phyloP scores from a whole-genome alignment of 2,888 invertebrate species.

The Caenorhabditis doughertyi region DNA sequence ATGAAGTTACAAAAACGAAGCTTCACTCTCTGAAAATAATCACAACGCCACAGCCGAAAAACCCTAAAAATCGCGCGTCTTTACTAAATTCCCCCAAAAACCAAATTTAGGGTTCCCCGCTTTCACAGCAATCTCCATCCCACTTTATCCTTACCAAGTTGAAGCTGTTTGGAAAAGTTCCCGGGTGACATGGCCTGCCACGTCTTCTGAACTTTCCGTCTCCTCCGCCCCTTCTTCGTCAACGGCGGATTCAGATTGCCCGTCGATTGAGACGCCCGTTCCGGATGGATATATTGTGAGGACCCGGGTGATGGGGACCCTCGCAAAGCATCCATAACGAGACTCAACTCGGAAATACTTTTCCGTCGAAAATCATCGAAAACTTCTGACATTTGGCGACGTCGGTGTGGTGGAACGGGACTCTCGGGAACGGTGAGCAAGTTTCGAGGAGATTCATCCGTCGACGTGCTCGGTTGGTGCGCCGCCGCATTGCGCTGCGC shows the following conservation, averaged over 20 bases:
- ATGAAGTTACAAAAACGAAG: no score
- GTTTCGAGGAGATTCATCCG: slow-evolving; percentile 5
- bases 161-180: slow-evolving; percentile 75
- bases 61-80: no score
- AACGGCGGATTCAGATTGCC: slow-evolving; percentile 70
- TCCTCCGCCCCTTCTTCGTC: slow-evolving; percentile 66
- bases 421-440: slow-evolving; percentile 68
- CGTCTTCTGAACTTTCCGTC: slow-evolving; percentile 71
- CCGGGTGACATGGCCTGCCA: slow-evolving; percentile 77
- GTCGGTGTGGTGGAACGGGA: slow-evolving; percentile 53
- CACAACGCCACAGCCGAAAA: no score
- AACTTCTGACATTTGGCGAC: slow-evolving; percentile 55
- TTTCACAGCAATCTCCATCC: no score
- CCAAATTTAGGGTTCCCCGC: no score
- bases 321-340: slow-evolving; percentile 79
- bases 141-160: slow-evolving; percentile 76
- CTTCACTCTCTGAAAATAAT: no score
- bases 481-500: slow-evolving; percentile 43
- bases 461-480: slow-evolving; percentile 49
- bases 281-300: slow-evolving; percentile 71
- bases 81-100: no score
- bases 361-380: slow-evolving; percentile 75
- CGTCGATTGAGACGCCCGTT: slow-evolving; percentile 67
- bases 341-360: slow-evolving; percentile 76
- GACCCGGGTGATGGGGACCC: slow-evolving; percentile 69